Evolutionary conservation across 2,888 invertebrate genomes (phyloP).

Genomic region (Phoenoteleia sp.): DNA sequence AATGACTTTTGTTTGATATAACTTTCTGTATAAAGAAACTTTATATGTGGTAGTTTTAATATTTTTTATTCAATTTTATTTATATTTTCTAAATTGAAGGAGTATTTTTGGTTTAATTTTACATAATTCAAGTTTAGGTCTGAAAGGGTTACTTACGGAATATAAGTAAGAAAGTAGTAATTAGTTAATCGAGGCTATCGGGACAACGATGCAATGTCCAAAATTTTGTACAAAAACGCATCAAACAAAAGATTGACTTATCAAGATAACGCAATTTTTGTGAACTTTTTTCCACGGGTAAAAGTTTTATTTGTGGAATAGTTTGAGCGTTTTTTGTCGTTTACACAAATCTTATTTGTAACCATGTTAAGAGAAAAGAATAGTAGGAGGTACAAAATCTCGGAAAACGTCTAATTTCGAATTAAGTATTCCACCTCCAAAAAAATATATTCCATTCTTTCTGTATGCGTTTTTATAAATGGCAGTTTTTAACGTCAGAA

Average conservation of each 20-base stretch:
- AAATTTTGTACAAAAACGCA: slow-evolving; percentile 72
- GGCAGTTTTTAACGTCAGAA: slow-evolving; percentile 43
- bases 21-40: no score
- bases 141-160: slow-evolving; percentile 67
- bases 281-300: no score
- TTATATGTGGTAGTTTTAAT: no score
- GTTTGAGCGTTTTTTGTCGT: slow-evolving; percentile 69
- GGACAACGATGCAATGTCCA: slow-evolving; percentile 81
- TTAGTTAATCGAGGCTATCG: slow-evolving; percentile 79
- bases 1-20: neutral
- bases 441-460: slow-evolving; percentile 53
- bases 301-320: slow-evolving; percentile 1
- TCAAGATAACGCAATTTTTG: no score
- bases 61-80: no score
- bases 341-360: slow-evolving; percentile 60
- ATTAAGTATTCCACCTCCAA: neutral
- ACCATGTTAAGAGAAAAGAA: slow-evolving; percentile 36
- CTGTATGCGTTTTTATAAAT: slow-evolving; percentile 55
- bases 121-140: slow-evolving; percentile 31
- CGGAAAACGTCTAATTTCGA: neutral
- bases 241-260: slow-evolving; percentile 33
- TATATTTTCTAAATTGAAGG: no score
- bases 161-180: slow-evolving; percentile 73
- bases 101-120: slow-evolving; percentile 6
- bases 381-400: slow-evolving; percentile 37